Base-by-base conservation (phyloP, 2,113 vertebrate genomes). In the Cygnus atratus region DNA sequence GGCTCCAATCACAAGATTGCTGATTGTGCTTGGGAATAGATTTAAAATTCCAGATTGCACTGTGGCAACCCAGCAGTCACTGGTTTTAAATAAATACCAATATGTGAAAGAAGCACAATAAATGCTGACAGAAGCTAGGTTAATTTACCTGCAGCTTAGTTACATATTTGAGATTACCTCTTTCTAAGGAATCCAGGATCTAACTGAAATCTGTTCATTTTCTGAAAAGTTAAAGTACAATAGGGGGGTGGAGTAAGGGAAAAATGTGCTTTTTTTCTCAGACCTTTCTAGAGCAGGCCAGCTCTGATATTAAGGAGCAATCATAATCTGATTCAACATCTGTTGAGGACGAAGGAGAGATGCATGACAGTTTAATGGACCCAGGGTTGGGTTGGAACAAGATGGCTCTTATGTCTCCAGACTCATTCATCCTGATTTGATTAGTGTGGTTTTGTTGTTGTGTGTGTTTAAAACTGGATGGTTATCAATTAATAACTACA, bases 101-200 rank as follows among this genome's bases (percentile, higher is more conserved):
- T 33, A 28, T 26, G 31, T 39, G 26, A 74, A 74, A 80, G 13
- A 26, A 71, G 13, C 22, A 26, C 14, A 57, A 55, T 46, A 25
- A 29, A 65, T 68, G 9, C 58, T 48, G 26, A 29, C 54, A 80
- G 82, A 79, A 82, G 59, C 9, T 68, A 65, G 13, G 11, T 71
- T 76, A 39, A 65, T 46, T 72, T 90, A 4, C 76, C 4, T 73
- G 20, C 13, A 52, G 11, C 8, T 81, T 84, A 73, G 46, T 84
- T 55, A 37, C 2, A 3, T 37, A 15, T 57, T 76, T 33, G 43
- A 80, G 3, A 16, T 66, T 37, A 20, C 4, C 13, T 52, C 0
- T 68, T 92, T 75, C 20, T 72, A n/a, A 76, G n/a, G 25, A 75
- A 18, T 65, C 2, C 4, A 68, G 63, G 16, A n/a, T 24, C 50